These are phyloP conservation scores for Caenorhabditis tropicalis DNA, from an alignment of 1,140 invertebrate species.

Conservation along the genomic window DNA sequence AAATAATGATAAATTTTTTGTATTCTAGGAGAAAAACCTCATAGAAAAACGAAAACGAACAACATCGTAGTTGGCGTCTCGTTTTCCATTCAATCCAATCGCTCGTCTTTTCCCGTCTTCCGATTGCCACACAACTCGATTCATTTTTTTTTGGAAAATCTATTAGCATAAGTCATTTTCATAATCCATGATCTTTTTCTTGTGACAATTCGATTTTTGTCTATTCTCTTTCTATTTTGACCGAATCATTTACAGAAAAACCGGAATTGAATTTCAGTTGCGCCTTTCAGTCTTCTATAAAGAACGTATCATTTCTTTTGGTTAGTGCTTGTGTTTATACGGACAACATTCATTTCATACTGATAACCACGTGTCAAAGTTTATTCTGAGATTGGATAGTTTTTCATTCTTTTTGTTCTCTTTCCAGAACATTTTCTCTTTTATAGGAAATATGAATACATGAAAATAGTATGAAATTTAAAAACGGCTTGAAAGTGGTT, in stretches of 20 bases:
- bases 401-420: too few species aligned
- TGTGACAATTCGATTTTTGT: background rate
- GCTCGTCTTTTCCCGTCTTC: background rate
- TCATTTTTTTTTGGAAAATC: background rate
- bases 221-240: background rate
- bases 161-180: background rate
- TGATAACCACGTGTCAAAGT: too few species aligned
- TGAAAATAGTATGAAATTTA: too few species aligned
- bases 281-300: conserved; percentile 4
- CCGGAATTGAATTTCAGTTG: background rate
- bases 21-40: background rate
- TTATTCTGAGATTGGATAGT: too few species aligned
- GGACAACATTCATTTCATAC: too few species aligned
- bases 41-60: background rate
- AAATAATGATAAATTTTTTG: too few species aligned
- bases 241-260: conserved; percentile 4
- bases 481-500: background rate
- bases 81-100: background rate
- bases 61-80: background rate
- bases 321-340: background rate
- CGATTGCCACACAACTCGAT: background rate
- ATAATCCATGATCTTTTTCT: conserved; percentile 34
- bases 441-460: too few species aligned
- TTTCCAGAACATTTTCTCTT: too few species aligned
- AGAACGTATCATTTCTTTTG: background rate